Percentiles rank a stretch among this genome's conserved stretches.
Conservation (phyloP, 2,888 invertebrate genomes). For the Drosophila trichaetosa region DNA sequence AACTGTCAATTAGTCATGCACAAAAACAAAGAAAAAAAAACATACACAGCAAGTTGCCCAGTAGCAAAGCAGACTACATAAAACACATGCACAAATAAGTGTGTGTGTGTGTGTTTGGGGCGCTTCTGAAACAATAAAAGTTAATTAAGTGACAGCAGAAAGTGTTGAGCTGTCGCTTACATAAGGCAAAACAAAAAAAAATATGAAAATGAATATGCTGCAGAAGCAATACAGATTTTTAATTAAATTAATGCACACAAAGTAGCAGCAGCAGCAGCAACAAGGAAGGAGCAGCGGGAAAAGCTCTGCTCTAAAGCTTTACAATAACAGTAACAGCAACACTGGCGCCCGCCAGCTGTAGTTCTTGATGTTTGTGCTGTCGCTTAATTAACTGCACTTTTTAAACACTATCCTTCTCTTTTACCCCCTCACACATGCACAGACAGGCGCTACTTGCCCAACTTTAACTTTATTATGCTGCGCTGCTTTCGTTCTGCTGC, state of each 20-base stretch:
- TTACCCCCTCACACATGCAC: not conserved
- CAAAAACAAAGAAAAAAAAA: not conserved
- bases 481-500: slow-evolving; percentile 7
- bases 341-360: slow-evolving; percentile 26
- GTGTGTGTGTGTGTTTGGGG: slow-evolving; percentile 1
- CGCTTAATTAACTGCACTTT: slow-evolving; percentile 57
- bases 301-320: slow-evolving; percentile 34
- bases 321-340: slow-evolving; percentile 26
- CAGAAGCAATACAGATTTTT: slow-evolving; percentile 24
- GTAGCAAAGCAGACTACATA: slow-evolving; percentile 36
- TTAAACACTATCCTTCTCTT: slow-evolving; percentile 1
- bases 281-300: slow-evolving; percentile 6
- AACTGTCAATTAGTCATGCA: slow-evolving; percentile 54
- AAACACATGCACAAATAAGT: slow-evolving; percentile 14
- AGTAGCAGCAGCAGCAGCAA: slow-evolving; percentile 9
- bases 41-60: slow-evolving; percentile 44
- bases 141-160: slow-evolving; percentile 59
- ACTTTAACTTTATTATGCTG: slow-evolving; percentile 52
- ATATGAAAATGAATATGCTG: slow-evolving; percentile 1
- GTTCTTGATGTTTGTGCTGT: slow-evolving; percentile 20
- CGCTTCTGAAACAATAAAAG: slow-evolving; percentile 47
- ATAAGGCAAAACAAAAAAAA: slow-evolving; percentile 46
- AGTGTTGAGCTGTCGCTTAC: slow-evolving; percentile 47
- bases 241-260: slow-evolving; percentile 42
- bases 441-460: slow-evolving; percentile 37